These are phyloP conservation scores for Pogonomyrmex californicus DNA, from an alignment of 1,140 invertebrate genomes.

Conservation along the genomic window DNA sequence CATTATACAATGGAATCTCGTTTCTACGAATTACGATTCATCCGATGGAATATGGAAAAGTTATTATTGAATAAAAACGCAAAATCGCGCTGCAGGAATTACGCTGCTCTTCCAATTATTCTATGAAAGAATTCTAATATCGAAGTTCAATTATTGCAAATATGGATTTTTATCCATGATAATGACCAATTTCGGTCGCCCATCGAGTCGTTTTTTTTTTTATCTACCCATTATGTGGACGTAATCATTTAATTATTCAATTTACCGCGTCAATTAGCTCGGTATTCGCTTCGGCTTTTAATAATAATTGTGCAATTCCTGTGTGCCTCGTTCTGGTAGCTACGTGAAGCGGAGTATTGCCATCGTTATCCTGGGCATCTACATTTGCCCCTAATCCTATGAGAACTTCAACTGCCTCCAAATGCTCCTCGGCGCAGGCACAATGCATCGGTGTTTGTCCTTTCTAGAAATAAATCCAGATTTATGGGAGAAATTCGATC, in stretches of 20 bases:
- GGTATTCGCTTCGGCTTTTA: conserved; percentile 88
- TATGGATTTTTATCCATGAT: neutral
- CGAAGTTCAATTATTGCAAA: conserved; percentile 1
- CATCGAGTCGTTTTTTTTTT: neutral
- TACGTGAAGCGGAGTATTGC: conserved; percentile 93
- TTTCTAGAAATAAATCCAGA: conserved; percentile 83
- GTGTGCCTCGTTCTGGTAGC: conserved; percentile 93
- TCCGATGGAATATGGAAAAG: neutral
- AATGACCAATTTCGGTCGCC: neutral
- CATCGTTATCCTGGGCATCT: conserved; percentile 91
- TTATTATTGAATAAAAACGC: neutral
- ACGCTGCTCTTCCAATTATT: neutral
- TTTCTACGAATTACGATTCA: neutral
- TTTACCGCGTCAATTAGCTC: conserved; percentile 88
- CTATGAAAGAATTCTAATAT: conserved; percentile 24
- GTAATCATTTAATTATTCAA: conserved; percentile 11
- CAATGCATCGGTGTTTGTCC: conserved; percentile 91
- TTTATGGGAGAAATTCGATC: neutral
- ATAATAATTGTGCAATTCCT: conserved; percentile 90
- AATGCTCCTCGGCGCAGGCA: conserved; percentile 91
- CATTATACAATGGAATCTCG: neutral
- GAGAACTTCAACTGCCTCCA: conserved; percentile 90
- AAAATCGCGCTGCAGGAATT: neutral
- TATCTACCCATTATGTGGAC: neutral
- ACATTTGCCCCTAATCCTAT: conserved; percentile 88